phyloP scores from a whole-genome alignment of 2,113 vertebrate genomes.

The Mesoclemmys tuberculata region DNA sequence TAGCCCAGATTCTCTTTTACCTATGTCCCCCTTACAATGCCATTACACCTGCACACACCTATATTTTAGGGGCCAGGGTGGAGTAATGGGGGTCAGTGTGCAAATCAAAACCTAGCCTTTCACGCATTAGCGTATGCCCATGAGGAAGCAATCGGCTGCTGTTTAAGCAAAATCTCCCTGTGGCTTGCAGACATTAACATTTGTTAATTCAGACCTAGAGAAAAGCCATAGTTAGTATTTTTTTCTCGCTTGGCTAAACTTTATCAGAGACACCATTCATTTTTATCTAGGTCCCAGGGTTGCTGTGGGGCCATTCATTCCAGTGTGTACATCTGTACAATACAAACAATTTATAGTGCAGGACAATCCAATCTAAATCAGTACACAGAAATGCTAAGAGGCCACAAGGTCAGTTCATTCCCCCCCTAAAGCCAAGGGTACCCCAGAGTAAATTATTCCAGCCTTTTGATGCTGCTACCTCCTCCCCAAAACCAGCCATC shows the following conservation, averaged over 20 bases:
- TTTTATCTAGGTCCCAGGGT: background rate
- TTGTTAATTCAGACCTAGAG: background rate
- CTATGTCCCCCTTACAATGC: background rate
- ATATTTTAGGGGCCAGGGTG: background rate
- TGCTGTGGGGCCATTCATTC: background rate
- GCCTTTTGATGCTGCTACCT: background rate
- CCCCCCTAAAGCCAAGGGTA: background rate
- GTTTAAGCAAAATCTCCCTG: background rate
- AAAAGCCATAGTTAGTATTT: background rate
- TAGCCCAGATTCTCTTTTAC: fast-evolving
- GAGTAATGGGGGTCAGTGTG: background rate
- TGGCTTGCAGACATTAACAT: background rate
- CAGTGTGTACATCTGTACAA: background rate
- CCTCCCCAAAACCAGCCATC: background rate
- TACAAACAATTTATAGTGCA: background rate
- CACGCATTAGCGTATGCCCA: background rate
- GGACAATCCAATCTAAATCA: background rate
- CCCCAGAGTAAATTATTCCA: background rate
- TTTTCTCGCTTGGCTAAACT: background rate
- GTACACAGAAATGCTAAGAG: background rate
- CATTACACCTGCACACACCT: background rate
- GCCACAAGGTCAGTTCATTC: background rate
- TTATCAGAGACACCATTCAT: background rate
- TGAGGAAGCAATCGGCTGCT: constrained; percentile 3
- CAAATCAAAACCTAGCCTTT: background rate